Conservation (phyloP, 2,888 invertebrate species). For the Ennomos erosarius region DNA sequence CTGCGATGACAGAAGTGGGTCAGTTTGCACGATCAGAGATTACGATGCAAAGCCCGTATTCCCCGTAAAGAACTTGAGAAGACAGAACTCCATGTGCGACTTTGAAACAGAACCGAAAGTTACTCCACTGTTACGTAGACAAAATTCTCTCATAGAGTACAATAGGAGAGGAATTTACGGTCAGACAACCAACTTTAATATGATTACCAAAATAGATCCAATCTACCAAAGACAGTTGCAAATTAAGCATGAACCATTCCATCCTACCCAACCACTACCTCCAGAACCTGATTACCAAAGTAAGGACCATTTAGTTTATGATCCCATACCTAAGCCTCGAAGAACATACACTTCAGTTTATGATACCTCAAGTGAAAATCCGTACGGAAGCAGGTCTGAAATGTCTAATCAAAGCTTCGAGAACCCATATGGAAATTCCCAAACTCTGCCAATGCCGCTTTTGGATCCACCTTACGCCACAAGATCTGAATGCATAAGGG, state of each 20-base stretch:
- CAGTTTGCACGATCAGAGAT: constrained; percentile 77
- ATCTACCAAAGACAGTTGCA: constrained; percentile 84
- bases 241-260: constrained; percentile 80
- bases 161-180: constrained; percentile 79
- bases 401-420: constrained; percentile 76
- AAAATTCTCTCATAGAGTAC: constrained; percentile 83
- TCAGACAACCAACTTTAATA: constrained; percentile 78
- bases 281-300: constrained; percentile 83
- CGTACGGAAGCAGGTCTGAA: constrained; percentile 74
- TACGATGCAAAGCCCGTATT: constrained; percentile 76
- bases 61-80: constrained; percentile 59
- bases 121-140: constrained; percentile 81
- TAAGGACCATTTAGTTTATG: constrained; percentile 79
- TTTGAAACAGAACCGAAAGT: constrained; percentile 84
- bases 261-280: constrained; percentile 81
- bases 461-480: constrained; percentile 65
- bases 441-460: constrained; percentile 71
- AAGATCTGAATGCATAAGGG: constrained; percentile 52
- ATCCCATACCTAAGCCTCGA: constrained; percentile 81
- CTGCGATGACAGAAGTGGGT: constrained; percentile 77
- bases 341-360: constrained; percentile 79
- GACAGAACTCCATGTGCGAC: constrained; percentile 83
- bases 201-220: constrained; percentile 85
- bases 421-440: constrained; percentile 74
- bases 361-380: constrained; percentile 77